phyloP scores from a whole-genome alignment of 2,888 invertebrate genomes.

The Fragum fragum region DNA sequence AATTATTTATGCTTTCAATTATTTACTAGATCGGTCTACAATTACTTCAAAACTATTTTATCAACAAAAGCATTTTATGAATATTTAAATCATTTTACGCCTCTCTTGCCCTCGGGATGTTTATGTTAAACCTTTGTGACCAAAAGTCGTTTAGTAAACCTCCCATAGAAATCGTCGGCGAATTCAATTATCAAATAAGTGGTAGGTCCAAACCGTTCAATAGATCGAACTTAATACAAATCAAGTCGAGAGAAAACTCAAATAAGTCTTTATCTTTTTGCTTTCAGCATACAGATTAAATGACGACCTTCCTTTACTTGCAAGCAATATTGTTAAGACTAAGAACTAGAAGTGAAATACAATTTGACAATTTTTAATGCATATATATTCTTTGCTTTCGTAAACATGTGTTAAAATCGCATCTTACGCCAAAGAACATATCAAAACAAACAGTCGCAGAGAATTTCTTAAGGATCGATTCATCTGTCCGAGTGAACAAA shows the following conservation, averaged over 20 bases:
- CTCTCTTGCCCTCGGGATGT: neutral
- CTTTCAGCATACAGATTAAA: no score
- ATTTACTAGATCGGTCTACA: neutral
- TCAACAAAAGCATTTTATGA: neutral
- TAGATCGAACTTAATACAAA: neutral
- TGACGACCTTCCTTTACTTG: no score
- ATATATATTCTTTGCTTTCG: no score
- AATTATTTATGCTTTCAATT: constrained; percentile 13
- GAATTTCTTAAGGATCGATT: no score
- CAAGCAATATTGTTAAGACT: no score
- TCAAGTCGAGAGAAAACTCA: neutral
- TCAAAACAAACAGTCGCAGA: no score
- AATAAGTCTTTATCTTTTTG: neutral
- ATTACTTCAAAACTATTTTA: neutral
- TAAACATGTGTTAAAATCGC: no score
- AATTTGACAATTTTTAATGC: no score
- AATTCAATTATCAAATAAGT: constrained; percentile 11
- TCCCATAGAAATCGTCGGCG: neutral
- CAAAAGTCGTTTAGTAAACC: constrained; percentile 13
- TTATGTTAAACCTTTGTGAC: constrained; percentile 13
- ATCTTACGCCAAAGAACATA: no score
- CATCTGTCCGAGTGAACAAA: no score
- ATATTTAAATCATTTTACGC: neutral
- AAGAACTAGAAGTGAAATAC: no score
- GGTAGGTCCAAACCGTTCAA: neutral